Evolutionary conservation across 37 sponge, comb jelly and placozoan genomes (phyloP).

Genomic region (Beroe ovata): DNA sequence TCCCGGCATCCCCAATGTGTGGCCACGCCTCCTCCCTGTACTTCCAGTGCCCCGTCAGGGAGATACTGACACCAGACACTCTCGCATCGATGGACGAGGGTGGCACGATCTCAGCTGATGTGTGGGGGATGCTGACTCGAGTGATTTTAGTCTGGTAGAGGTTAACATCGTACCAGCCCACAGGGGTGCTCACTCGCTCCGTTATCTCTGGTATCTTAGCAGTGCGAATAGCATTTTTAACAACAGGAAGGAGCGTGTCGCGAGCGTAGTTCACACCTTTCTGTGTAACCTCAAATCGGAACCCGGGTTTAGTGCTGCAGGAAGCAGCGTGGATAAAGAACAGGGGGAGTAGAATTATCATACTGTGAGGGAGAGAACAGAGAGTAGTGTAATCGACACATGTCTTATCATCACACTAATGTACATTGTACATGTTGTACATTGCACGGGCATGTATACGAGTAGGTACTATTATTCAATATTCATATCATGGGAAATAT

Average conservation of each 20-base stretch:
- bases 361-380: too few relatives aligned
- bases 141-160: neutral
- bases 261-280: conserved; percentile 5
- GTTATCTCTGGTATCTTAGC: neutral
- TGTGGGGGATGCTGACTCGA: neutral
- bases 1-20: neutral
- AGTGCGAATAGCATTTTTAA: neutral
- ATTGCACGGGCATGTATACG: too few relatives aligned
- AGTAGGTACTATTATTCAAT: too few relatives aligned
- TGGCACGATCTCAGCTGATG: neutral
- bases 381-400: too few relatives aligned
- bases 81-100: neutral
- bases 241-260: neutral
- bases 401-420: too few relatives aligned
- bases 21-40: conserved; percentile 8
- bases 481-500: too few relatives aligned
- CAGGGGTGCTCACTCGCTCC: neutral
- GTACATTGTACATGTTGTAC: too few relatives aligned
- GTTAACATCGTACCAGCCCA: neutral
- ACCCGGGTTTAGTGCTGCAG: neutral
- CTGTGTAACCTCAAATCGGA: conserved; percentile 6
- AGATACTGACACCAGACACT: neutral
- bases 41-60: neutral
- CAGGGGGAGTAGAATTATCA: neutral
- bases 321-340: neutral